Conservation (phyloP, 2,797 vertebrate species). For the Trematomus bernacchii region DNA sequence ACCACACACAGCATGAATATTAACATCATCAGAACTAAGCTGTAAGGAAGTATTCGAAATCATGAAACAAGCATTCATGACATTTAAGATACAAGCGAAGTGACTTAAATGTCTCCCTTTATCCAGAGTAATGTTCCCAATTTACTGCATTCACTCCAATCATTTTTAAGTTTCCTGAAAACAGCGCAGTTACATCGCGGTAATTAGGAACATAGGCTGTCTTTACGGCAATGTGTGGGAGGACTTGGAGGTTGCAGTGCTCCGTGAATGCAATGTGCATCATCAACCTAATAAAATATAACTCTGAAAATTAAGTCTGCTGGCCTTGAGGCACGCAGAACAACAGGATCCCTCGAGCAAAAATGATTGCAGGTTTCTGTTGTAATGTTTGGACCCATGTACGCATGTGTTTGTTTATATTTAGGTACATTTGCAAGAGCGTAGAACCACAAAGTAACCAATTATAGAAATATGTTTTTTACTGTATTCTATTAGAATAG, state of each 20-base stretch:
- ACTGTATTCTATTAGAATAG: slow-evolving; percentile 35
- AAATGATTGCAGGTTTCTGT: slow-evolving; percentile 42
- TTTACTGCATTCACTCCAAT: slow-evolving; percentile 50
- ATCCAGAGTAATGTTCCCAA: slow-evolving; percentile 41
- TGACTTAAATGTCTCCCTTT: slow-evolving; percentile 30
- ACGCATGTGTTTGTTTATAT: slow-evolving; percentile 27
- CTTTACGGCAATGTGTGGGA: slow-evolving; percentile 54
- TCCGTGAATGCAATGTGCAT: slow-evolving; percentile 68
- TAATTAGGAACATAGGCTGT: slow-evolving; percentile 67
- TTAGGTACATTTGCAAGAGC: slow-evolving; percentile 32
- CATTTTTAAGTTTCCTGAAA: slow-evolving; percentile 63
- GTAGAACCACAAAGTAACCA: slow-evolving; percentile 48
- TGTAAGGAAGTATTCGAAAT: slow-evolving; percentile 16
- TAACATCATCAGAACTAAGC: slow-evolving; percentile 4
- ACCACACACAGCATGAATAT: background rate
- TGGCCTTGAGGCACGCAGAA: slow-evolving; percentile 64
- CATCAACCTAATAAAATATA: slow-evolving; percentile 74
- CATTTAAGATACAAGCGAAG: slow-evolving; percentile 38
- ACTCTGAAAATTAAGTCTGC: slow-evolving; percentile 66
- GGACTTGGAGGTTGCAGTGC: slow-evolving; percentile 59
- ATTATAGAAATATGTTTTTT: slow-evolving; percentile 54
- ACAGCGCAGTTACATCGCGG: slow-evolving; percentile 44
- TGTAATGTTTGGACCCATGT: background rate
- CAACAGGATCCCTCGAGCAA: slow-evolving; percentile 56
- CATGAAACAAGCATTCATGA: background rate